Base-by-base conservation (phyloP, 1,140 invertebrate genomes). In the Ooceraea biroi region DNA sequence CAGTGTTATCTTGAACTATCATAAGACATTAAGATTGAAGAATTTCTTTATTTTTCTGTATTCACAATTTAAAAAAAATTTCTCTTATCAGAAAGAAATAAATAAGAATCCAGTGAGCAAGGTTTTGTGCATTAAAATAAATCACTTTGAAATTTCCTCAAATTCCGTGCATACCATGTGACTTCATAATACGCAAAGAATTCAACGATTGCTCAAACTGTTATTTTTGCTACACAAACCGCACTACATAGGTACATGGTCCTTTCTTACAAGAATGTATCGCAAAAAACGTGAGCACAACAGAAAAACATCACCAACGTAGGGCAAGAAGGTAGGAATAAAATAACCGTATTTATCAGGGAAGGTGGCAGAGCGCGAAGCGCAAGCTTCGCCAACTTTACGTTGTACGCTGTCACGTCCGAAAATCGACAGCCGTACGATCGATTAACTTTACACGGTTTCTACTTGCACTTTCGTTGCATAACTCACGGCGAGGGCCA, bases 381-480 rank as follows among this genome's bases (percentile, higher is more conserved):
- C 12, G 27, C 12, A 30, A 25, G 30, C 60, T 22, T 44, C 14
- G 63, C 25, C 58, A 17, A 48, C 60, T 82, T 44, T 25, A 25
- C 17, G 66, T 58, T 69, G 36, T 46, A 77, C 74, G 76, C 66
- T 36, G 36, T 36, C 82, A 72, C 76, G 52, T 55, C 82, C 63
- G 74, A 78, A 86, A 85, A 63, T 82, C 65, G 72, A 82, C 78
- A 85, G 77, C 55, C 41, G 73, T 50, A 77, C 57, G 52, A 77
- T 83, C 74, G 63, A 82, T 78, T 78, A 78, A 78, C 76, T 78
- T 78, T 78, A 69, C 76, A 78, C 36, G 48, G 48, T 78, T 68
- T 69, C 63, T 57, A 78, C 76, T 78, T 78, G 63, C 76, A 78
- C 76, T 78, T 78, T 78, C 76, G 36, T 82, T 74, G 78, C 78